phyloP scores from a whole-genome alignment of 37 sponge, comb jelly and placozoan species.

The Chondrosia reniformis region DNA sequence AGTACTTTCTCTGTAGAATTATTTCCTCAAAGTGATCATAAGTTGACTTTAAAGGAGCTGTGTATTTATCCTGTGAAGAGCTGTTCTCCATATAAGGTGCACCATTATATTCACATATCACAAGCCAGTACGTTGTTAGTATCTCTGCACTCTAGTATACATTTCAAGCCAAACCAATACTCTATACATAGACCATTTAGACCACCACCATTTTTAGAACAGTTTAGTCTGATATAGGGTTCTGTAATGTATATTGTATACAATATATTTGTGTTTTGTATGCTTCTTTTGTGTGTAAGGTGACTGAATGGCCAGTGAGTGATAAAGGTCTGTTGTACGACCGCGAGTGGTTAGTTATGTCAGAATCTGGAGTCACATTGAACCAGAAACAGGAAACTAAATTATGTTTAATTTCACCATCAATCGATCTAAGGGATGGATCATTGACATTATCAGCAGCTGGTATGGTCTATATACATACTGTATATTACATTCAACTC shows the following conservation, averaged over 20 bases:
- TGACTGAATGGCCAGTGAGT: slow-evolving; percentile 69
- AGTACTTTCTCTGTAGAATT: too few relatives aligned
- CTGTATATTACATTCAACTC: not conserved
- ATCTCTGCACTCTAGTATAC: not conserved
- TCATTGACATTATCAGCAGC: slow-evolving; percentile 36
- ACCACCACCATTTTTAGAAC: too few relatives aligned
- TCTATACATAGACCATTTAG: too few relatives aligned
- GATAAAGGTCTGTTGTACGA: slow-evolving; percentile 75
- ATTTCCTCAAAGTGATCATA: too few relatives aligned
- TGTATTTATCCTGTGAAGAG: slow-evolving; percentile 86
- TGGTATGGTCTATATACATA: slow-evolving; percentile 17
- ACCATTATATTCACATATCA: not conserved
- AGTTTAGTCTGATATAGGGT: not conserved
- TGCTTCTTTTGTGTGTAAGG: slow-evolving; percentile 30
- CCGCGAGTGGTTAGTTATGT: slow-evolving; percentile 80
- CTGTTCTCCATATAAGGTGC: slow-evolving; percentile 34
- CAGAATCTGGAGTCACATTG: slow-evolving; percentile 35
- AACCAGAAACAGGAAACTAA: slow-evolving; percentile 75
- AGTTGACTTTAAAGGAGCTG: slow-evolving; percentile 28
- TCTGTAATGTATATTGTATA: not conserved
- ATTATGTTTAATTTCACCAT: slow-evolving; percentile 55
- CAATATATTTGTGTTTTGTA: not conserved
- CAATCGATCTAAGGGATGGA: slow-evolving; percentile 40
- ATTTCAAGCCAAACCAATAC: too few relatives aligned
- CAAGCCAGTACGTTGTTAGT: not conserved